phyloP scores from a whole-genome alignment of 2,888 invertebrate genomes.

The Drosophila falleni region DNA sequence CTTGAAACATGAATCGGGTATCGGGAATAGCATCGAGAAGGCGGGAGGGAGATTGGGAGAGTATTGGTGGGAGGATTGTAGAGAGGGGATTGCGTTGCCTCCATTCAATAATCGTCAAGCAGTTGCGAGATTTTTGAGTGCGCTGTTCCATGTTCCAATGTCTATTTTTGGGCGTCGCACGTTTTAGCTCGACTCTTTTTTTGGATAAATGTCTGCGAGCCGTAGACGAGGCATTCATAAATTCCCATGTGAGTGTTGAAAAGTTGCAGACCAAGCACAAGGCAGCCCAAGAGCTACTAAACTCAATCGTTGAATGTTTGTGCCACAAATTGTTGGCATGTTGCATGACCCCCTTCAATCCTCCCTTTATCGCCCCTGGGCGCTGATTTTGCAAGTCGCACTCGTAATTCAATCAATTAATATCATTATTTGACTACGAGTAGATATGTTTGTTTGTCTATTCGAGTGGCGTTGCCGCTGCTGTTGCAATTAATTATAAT shows the following conservation, averaged over 20 bases:
- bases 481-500: slow-evolving; percentile 75
- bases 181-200: slow-evolving; percentile 73
- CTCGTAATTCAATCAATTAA: slow-evolving; percentile 78
- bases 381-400: slow-evolving; percentile 73
- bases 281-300: slow-evolving; percentile 12
- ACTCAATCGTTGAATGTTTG: slow-evolving; percentile 39
- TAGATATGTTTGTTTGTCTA: slow-evolving; percentile 53
- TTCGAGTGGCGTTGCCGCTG: slow-evolving; percentile 30
- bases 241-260: slow-evolving; percentile 75
- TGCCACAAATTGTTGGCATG: slow-evolving; percentile 54
- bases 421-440: slow-evolving; percentile 70
- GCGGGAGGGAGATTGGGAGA: background rate
- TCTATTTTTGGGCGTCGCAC: slow-evolving; percentile 79
- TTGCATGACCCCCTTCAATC: background rate
- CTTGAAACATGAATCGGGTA: slow-evolving; percentile 64
- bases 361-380: background rate
- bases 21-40: slow-evolving; percentile 27
- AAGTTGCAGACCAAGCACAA: slow-evolving; percentile 47
- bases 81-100: slow-evolving; percentile 4
- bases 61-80: background rate
- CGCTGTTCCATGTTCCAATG: slow-evolving; percentile 68
- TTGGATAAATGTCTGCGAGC: slow-evolving; percentile 71
- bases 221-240: slow-evolving; percentile 70
- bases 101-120: slow-evolving; percentile 75
- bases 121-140: slow-evolving; percentile 65